Conservation (phyloP, 1,140 invertebrate species). For the Whitmania pigra region DNA sequence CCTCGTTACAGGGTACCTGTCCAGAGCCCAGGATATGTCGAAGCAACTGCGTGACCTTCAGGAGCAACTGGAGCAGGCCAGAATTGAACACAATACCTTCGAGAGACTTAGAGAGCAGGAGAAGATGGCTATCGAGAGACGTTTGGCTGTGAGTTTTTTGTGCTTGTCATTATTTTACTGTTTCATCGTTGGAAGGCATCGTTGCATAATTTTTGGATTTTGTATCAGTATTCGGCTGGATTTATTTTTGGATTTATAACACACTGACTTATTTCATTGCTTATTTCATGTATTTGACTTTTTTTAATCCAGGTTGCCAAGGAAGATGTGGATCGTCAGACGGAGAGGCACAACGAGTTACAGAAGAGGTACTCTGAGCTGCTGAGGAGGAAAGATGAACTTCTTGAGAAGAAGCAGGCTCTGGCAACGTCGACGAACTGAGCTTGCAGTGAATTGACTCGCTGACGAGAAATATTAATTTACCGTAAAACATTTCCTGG, state of each 20-base stretch:
- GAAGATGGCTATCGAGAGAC: conserved; percentile 70
- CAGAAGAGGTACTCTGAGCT: conserved; percentile 67
- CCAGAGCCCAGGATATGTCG: conserved; percentile 63
- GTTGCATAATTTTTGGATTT: too few species aligned
- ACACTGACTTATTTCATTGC: too few species aligned
- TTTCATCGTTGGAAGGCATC: too few species aligned
- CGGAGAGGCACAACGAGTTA: conserved; percentile 71
- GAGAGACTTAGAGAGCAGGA: conserved; percentile 79
- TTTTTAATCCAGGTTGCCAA: conserved; percentile 32
- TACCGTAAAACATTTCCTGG: too few species aligned
- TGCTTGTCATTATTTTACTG: too few species aligned
- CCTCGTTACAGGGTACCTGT: conserved; percentile 77
- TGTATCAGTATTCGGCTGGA: too few species aligned
- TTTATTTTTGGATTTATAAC: too few species aligned
- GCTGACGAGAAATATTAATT: too few species aligned
- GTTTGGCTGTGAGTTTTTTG: conserved; percentile 55
- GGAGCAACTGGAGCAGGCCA: conserved; percentile 77
- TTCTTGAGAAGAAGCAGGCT: neutral
- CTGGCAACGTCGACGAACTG: too few species aligned
- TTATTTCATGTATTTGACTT: too few species aligned
- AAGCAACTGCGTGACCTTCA: conserved; percentile 77
- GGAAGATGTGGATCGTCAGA: conserved; percentile 82
- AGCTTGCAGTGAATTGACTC: too few species aligned
- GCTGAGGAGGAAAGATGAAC: conserved; percentile 26
- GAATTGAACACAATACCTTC: conserved; percentile 81